Evolutionary conservation across 2,797 vertebrate genomes (phyloP).

Genomic region (Clarias platycephalus): DNA sequence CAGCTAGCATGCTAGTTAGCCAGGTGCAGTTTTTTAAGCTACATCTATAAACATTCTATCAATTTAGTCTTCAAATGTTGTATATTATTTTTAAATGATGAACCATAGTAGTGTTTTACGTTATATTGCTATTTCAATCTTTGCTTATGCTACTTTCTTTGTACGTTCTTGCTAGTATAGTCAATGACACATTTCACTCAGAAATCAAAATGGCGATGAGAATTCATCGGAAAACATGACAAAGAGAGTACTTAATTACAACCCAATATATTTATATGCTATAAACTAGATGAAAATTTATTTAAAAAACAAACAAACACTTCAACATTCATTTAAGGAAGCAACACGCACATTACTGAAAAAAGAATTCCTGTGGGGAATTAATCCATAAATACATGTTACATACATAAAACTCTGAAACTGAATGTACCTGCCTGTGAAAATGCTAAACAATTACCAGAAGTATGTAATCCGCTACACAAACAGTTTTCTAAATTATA

Average conservation of each 20-base stretch:
- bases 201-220: background rate
- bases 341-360: background rate
- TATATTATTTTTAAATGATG: background rate
- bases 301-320: background rate
- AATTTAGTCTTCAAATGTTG: background rate
- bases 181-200: background rate
- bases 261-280: background rate
- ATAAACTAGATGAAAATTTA: background rate
- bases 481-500: background rate
- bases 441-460: background rate
- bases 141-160: background rate
- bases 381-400: background rate
- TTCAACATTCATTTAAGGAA: background rate
- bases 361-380: background rate
- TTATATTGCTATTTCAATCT: background rate
- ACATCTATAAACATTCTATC: background rate
- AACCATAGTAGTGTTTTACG: background rate
- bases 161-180: background rate
- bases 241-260: conserved; percentile 3
- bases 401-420: background rate
- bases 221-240: background rate
- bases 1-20: background rate
- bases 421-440: background rate
- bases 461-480: background rate
- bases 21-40: background rate